Percentiles rank a stretch among this genome's conserved stretches.
phyloP scores from a whole-genome alignment of 2,113 vertebrate genomes.

The Sebastes fasciatus region DNA sequence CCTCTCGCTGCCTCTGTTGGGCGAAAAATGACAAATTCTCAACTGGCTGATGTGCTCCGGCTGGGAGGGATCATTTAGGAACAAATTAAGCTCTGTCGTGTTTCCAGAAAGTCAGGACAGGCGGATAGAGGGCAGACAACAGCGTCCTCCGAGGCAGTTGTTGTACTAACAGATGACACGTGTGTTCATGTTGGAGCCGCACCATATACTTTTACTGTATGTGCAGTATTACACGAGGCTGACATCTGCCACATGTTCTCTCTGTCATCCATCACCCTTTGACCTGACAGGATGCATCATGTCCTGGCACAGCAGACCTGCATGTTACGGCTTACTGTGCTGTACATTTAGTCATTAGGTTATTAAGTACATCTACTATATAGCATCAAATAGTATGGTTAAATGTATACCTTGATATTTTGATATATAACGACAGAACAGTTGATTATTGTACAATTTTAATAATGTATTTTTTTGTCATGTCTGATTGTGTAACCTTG shows the following conservation, averaged over 20 bases:
- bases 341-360: not conserved
- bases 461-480: not conserved
- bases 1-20: slow-evolving; percentile 1
- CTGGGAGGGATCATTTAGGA: slow-evolving; percentile 36
- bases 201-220: not conserved
- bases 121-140: slow-evolving; percentile 5
- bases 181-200: slow-evolving; percentile 1
- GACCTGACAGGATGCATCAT: not conserved
- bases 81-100: slow-evolving; percentile 45
- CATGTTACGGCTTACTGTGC: not conserved
- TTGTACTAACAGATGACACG: slow-evolving; percentile 18
- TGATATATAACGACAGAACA: too few species aligned
- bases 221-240: not conserved
- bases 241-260: slow-evolving; percentile 24
- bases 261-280: not conserved
- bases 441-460: not conserved
- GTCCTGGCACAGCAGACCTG: not conserved
- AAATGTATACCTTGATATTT: not conserved
- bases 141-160: slow-evolving; percentile 23
- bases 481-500: not conserved
- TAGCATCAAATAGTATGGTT: not conserved
- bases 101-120: slow-evolving; percentile 27
- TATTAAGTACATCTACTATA: not conserved
- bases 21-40: slow-evolving; percentile 28
- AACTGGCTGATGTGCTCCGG: slow-evolving; percentile 8